Conservation (phyloP, 2,113 vertebrate species). For the Athene noctua region DNA sequence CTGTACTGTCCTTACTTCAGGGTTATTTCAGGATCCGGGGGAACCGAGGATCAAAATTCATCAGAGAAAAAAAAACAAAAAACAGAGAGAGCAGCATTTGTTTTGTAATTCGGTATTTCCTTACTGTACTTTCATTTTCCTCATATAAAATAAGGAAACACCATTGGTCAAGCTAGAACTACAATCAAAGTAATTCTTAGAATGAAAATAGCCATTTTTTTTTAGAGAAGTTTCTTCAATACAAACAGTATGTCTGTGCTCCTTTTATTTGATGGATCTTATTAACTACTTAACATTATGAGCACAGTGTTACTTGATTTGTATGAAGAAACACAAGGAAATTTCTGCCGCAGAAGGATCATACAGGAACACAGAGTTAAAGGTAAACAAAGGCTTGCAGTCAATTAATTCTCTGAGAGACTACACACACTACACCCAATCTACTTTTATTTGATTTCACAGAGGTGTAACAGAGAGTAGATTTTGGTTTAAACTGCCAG, state of each 20-base stretch:
- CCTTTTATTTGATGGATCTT: background rate
- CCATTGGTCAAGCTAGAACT: background rate
- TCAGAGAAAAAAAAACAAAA: background rate
- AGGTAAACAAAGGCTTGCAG: background rate
- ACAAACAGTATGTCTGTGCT: background rate
- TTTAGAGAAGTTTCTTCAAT: background rate
- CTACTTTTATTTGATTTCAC: background rate
- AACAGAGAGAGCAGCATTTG: background rate
- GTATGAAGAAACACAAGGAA: background rate
- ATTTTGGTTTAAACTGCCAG: background rate
- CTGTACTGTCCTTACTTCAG: background rate
- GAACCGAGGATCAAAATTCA: background rate
- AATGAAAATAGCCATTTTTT: rapidly evolving
- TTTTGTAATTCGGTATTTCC: background rate
- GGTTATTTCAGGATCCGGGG: background rate
- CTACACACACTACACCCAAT: background rate
- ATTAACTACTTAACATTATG: background rate
- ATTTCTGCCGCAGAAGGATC: background rate
- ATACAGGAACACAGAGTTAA: background rate
- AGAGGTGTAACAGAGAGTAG: background rate
- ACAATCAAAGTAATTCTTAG: background rate
- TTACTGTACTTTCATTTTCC: background rate
- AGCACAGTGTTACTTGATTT: background rate
- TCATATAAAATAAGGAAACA: background rate
- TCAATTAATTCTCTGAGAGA: background rate